phyloP scores from a whole-genome alignment of 2,888 invertebrate genomes.

The Kryphioiulus occultus region DNA sequence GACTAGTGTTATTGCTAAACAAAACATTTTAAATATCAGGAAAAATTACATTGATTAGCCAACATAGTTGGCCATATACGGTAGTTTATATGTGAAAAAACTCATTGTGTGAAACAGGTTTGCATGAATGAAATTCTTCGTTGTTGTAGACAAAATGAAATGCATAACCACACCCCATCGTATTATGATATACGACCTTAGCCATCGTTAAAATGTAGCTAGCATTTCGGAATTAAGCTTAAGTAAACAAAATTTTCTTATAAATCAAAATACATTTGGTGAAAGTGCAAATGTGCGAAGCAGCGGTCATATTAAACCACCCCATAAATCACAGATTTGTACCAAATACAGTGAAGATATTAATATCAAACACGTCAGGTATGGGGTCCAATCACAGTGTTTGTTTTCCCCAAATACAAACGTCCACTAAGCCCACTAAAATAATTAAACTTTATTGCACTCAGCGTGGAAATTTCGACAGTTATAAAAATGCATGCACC shows the following conservation, averaged over 20 bases:
- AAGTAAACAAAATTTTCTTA: background rate
- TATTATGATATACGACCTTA: background rate
- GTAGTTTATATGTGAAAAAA: no score
- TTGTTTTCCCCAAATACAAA: background rate
- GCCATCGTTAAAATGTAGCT: background rate
- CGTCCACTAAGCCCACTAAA: background rate
- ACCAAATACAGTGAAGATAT: background rate
- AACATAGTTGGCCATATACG: no score
- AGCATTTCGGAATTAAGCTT: background rate
- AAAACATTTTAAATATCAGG: no score
- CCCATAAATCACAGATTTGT: background rate
- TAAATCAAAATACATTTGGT: background rate
- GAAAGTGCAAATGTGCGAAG: background rate
- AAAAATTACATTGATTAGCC: no score
- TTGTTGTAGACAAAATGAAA: no score
- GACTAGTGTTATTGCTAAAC: no score
- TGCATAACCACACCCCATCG: no score
- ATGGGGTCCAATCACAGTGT: background rate
- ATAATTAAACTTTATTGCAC: constrained; percentile 6
- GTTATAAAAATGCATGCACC: constrained; percentile 1
- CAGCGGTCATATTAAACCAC: background rate
- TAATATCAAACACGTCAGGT: background rate
- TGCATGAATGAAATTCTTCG: no score
- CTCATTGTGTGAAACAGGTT: no score
- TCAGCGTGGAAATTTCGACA: background rate